Evolutionary conservation across 1,140 invertebrate species (phyloP).

Genomic region (Lanistes nyassanus): DNA sequence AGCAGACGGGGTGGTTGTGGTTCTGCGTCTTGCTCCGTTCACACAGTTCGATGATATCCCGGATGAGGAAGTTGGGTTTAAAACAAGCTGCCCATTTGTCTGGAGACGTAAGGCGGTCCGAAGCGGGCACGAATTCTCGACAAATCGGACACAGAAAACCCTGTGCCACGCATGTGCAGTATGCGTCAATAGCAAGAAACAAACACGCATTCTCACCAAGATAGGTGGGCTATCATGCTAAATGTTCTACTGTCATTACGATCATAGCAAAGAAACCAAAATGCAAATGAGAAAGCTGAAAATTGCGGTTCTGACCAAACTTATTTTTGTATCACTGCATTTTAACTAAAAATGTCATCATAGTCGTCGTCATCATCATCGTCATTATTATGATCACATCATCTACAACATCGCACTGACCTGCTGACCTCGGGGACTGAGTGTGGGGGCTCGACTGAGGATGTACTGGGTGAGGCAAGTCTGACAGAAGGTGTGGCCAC

Average conservation of each 20-base stretch:
- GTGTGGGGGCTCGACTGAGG: not conserved
- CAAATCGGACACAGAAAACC: constrained; percentile 19
- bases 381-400: too few species aligned
- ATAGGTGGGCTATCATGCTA: too few species aligned
- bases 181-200: too few species aligned
- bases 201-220: too few species aligned
- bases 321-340: too few species aligned
- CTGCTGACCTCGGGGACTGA: constrained; percentile 18
- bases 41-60: constrained; percentile 18
- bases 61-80: constrained; percentile 24
- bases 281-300: too few species aligned
- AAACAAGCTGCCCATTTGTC: constrained; percentile 10
- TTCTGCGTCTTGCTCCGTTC: not conserved
- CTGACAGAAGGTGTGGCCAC: constrained; percentile 24
- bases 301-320: too few species aligned
- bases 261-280: too few species aligned
- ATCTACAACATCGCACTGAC: too few species aligned
- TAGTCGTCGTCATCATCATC: too few species aligned
- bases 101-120: constrained; percentile 7
- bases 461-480: constrained; percentile 17
- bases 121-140: constrained; percentile 18
- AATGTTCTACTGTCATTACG: too few species aligned
- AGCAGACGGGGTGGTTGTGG: not conserved
- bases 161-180: not conserved
- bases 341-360: too few species aligned